Evolutionary conservation across 2,113 vertebrate species (phyloP).

Genomic region (Cathartes aura): DNA sequence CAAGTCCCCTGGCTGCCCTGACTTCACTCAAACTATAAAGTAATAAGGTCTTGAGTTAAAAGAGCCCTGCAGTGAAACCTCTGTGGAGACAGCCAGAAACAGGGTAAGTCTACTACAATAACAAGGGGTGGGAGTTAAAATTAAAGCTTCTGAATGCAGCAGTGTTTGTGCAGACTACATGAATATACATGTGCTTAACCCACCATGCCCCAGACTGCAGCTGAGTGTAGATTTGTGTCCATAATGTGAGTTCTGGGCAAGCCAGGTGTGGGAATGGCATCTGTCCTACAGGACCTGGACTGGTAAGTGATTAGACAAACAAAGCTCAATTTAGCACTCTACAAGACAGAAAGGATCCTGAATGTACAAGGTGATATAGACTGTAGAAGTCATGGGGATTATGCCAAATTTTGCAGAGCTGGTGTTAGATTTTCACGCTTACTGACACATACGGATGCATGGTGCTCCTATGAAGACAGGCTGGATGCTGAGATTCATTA

Average conservation of each 20-base stretch:
- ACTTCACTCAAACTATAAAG: background rate
- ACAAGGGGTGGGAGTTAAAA: background rate
- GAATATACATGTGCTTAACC: background rate
- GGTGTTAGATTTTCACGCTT: background rate
- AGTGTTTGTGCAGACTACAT: background rate
- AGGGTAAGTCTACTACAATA: background rate
- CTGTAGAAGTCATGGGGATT: background rate
- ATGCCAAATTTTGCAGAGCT: background rate
- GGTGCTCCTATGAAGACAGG: background rate
- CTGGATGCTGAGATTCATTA: background rate
- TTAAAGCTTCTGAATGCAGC: background rate
- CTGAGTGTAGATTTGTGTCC: background rate
- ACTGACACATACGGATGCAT: background rate
- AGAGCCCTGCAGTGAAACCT: background rate
- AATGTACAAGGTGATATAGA: background rate
- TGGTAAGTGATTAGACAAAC: background rate
- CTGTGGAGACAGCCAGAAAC: background rate
- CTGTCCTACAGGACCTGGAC: background rate
- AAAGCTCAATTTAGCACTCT: background rate
- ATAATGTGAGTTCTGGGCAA: background rate
- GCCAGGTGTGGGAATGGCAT: background rate
- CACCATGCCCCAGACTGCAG: rapidly evolving
- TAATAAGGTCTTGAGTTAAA: background rate
- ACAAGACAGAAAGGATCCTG: background rate
- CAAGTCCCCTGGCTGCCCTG: rapidly evolving